A percentile compares a stretch with the other conserved stretches of the same genome.
Conservation (phyloP, 2,888 invertebrate genomes). For the Vanessa cardui region DNA sequence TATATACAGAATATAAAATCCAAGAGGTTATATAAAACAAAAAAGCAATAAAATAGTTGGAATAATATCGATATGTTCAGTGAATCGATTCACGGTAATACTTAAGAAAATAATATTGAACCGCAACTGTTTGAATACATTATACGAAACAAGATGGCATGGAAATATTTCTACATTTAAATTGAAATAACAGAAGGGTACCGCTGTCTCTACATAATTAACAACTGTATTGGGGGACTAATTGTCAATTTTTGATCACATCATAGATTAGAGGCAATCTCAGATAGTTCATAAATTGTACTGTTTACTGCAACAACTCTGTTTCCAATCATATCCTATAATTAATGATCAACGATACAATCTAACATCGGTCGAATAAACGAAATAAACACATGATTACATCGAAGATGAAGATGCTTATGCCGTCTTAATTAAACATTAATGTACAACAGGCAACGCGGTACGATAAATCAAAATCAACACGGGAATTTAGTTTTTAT, state of each 20-base stretch:
- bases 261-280: conserved; percentile 19
- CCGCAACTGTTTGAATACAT: too few relatives aligned
- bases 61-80: too few relatives aligned
- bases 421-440: conserved; percentile 43
- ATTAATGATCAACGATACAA: conserved; percentile 42
- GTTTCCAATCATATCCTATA: conserved; percentile 40
- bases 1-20: too few relatives aligned
- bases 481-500: conserved; percentile 5
- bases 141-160: neutral
- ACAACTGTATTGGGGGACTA: conserved; percentile 14
- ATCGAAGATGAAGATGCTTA: conserved; percentile 40
- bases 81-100: too few relatives aligned
- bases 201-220: conserved; percentile 7
- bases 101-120: too few relatives aligned
- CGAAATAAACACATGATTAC: conserved; percentile 42
- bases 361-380: conserved; percentile 37
- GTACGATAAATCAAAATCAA: neutral
- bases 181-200: neutral
- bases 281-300: conserved; percentile 34
- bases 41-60: too few relatives aligned
- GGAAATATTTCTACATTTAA: neutral
- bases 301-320: conserved; percentile 40
- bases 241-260: conserved; percentile 22
- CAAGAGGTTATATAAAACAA: too few relatives aligned
- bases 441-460: conserved; percentile 17